phyloP scores from a whole-genome alignment of 1,140 invertebrate species.

The Drosophila pruinosa region DNA sequence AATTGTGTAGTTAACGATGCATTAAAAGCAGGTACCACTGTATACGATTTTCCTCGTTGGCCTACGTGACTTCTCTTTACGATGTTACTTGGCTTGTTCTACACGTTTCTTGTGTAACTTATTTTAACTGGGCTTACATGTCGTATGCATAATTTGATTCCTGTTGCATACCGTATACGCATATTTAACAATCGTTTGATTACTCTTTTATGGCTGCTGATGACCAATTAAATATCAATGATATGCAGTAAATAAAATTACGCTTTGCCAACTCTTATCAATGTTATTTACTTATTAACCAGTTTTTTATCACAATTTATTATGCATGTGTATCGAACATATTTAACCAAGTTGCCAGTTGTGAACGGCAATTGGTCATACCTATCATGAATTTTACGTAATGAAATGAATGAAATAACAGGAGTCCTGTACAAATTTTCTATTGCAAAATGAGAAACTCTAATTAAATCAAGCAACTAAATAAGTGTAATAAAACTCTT shows the following conservation, averaged over 20 bases:
- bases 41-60: constrained; percentile 24
- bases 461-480: too few relatives aligned
- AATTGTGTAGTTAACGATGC: not conserved
- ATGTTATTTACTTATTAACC: not conserved
- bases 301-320: constrained; percentile 16
- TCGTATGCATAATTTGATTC: constrained; percentile 47
- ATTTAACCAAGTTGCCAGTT: not conserved
- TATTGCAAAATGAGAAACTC: too few relatives aligned
- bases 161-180: constrained; percentile 1
- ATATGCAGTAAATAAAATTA: constrained; percentile 15
- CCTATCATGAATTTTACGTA: not conserved
- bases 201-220: constrained; percentile 42
- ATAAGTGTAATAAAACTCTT: too few relatives aligned
- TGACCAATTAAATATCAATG: constrained; percentile 51
- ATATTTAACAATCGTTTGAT: constrained; percentile 38
- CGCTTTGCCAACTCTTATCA: constrained; percentile 1
- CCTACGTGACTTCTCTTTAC: constrained; percentile 43
- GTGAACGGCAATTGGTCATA: not conserved
- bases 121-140: constrained; percentile 34
- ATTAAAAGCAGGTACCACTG: constrained; percentile 15
- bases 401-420: too few relatives aligned
- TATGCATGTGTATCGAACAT: not conserved
- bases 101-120: constrained; percentile 1
- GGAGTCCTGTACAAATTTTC: too few relatives aligned
- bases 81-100: constrained; percentile 16